These are phyloP conservation scores for Atta texana DNA, from an alignment of 1,140 invertebrate genomes.

Conservation along the genomic window DNA sequence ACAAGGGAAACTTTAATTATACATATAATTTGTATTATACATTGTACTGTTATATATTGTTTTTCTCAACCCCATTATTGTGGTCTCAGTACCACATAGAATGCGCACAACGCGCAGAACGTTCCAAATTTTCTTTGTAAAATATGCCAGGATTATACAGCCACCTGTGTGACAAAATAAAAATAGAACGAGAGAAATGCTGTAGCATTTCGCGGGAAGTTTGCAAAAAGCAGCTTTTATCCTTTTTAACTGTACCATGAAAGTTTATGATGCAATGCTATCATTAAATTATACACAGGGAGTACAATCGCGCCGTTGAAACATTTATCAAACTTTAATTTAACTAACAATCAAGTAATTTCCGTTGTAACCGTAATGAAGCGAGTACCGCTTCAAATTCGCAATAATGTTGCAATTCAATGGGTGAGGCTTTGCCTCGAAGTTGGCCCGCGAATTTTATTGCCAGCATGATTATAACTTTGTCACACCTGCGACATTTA, in stretches of 20 bases:
- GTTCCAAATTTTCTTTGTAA: slow-evolving; percentile 34
- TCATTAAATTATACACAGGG: slow-evolving; percentile 18
- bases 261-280: slow-evolving; percentile 20
- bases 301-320: neutral
- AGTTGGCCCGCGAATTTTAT: slow-evolving; percentile 45
- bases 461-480: slow-evolving; percentile 46
- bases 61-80: neutral
- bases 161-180: slow-evolving; percentile 15
- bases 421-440: neutral
- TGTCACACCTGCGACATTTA: slow-evolving; percentile 44
- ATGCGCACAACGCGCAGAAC: neutral
- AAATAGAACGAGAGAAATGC: neutral
- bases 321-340: slow-evolving; percentile 39
- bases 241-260: slow-evolving; percentile 39
- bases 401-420: slow-evolving; percentile 40
- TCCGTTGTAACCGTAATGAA: slow-evolving; percentile 1
- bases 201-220: neutral
- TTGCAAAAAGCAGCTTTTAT: slow-evolving; percentile 37
- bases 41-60: slow-evolving; percentile 29
- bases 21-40: neutral
- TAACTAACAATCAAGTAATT: slow-evolving; percentile 21
- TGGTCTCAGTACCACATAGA: neutral
- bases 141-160: slow-evolving; percentile 42
- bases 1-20: slow-evolving; percentile 12
- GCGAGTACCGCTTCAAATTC: slow-evolving; percentile 21